Percentiles rank a stretch among this genome's conserved stretches.
phyloP scores from a whole-genome alignment of 1,140 invertebrate species.

The Drosophila pseudoananassae region DNA sequence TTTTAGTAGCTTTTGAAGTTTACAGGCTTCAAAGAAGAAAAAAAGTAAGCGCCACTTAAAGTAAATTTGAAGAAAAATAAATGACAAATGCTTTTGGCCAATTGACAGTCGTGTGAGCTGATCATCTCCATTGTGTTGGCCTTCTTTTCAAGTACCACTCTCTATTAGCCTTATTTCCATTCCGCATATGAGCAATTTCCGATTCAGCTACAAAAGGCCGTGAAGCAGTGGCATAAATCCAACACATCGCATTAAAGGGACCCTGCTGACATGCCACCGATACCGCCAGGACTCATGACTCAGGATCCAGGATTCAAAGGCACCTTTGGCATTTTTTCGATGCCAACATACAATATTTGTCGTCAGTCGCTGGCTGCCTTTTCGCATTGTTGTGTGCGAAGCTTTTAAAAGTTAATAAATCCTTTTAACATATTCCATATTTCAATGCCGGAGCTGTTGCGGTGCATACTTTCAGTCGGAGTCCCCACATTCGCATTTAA shows the following conservation, averaged over 20 bases:
- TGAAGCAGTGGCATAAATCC: slow-evolving; percentile 25
- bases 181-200: slow-evolving; percentile 32
- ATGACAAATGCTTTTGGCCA: not conserved
- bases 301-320: not conserved
- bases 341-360: slow-evolving; percentile 44
- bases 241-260: slow-evolving; percentile 26
- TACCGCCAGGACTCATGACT: not conserved
- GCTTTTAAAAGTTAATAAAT: slow-evolving; percentile 83
- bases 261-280: slow-evolving; percentile 25
- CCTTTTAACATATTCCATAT: slow-evolving; percentile 81
- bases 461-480: slow-evolving; percentile 2
- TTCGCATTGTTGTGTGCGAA: slow-evolving; percentile 73
- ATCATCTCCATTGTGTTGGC: not conserved
- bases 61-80: slow-evolving; percentile 1
- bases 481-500: slow-evolving; percentile 37
- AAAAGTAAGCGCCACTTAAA: not conserved
- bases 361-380: slow-evolving; percentile 35
- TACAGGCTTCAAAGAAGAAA: not conserved
- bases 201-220: slow-evolving; percentile 26
- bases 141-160: not conserved
- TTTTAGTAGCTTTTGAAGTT: not conserved
- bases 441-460: slow-evolving; percentile 60
- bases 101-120: not conserved
- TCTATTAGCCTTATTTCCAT: no score
- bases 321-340: slow-evolving; percentile 36